Evolutionary conservation across 2,113 vertebrate genomes (phyloP), one percentile per base, ranked within the genome.

Genomic region (Glaucomys volans): DNA sequence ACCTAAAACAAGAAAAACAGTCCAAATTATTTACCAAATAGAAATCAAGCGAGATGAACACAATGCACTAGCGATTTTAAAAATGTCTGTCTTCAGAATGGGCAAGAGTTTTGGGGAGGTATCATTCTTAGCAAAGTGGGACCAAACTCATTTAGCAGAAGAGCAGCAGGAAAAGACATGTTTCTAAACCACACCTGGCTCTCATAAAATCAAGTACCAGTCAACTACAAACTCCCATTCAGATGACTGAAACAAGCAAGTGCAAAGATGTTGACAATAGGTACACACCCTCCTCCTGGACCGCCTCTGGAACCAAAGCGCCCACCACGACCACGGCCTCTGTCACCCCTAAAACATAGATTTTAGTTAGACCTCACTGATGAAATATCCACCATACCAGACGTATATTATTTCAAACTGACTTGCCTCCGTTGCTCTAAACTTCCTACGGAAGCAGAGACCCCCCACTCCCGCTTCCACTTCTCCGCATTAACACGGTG

Each of bases 301-400:
- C 99, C 99, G 77, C 99, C 99, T 50, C 99, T 98, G 97, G 99
- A 99, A 13, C 99, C 99, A 91, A 99, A 99, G 76, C 99, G 99
- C 97, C 99, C 99, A 35, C 99, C 99, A 42, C 99, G 99, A 90
- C 99, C 99, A 87, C 99, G 98, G 95, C 99, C 99, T 97, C 99
- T 98, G 97, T 99, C 99, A 66, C 99, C 99, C 99, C 99, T 99
- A 96, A 18, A 85, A 95, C 30, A 52, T 0, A 72, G 17, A 67
- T 76, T 66, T 76, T 28, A 62, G 22, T 54, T 72, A 20, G 11
- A 76, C 32, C 54, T 50, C 11, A 20, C 0, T 72, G n/a, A 82
- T 76, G 42, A 9, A 2, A 32, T 57, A 32, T 44, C 57, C 59
- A 75, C 52, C 35, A 16, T 8, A 32, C 67, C 8, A 5, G 14